These are phyloP conservation scores for Petrocephalus zakoni DNA, from an alignment of 2,113 vertebrate genomes.

Conservation along the genomic window DNA sequence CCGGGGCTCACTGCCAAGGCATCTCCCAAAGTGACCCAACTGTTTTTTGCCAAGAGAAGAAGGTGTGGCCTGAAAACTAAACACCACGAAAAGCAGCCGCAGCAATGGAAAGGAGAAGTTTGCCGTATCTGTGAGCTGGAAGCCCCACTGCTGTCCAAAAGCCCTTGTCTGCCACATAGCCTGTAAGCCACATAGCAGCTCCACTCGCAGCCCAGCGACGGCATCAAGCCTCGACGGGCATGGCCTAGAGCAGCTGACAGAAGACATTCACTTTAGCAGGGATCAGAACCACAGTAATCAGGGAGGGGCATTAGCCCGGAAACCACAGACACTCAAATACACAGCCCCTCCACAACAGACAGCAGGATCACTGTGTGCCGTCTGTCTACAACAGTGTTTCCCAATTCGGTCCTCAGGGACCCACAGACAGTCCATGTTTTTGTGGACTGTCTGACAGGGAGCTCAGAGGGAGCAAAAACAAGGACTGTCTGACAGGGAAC, in stretches of 20 bases:
- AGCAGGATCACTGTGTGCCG: not conserved
- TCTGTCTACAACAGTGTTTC: not conserved
- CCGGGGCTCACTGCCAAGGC: not conserved
- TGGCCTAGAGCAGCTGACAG: not conserved
- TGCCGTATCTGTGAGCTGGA: not conserved
- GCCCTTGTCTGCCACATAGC: conserved; percentile 8
- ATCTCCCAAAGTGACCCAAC: not conserved
- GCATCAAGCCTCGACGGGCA: conserved; percentile 34
- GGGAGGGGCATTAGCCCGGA: not conserved
- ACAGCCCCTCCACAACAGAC: not conserved
- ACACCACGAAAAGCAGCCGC: not conserved
- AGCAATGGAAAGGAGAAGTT: not conserved
- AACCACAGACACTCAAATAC: not conserved
- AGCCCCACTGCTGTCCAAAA: not conserved
- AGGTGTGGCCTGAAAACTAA: not conserved
- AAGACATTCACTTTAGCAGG: conserved; percentile 3
- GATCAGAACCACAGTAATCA: not conserved
- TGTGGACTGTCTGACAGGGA: no score
- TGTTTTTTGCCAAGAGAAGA: not conserved
- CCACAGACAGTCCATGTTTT: not conserved
- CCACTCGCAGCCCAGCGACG: not conserved
- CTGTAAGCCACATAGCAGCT: conserved; percentile 1
- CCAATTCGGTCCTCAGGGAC: not conserved
- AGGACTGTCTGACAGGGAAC: no score
- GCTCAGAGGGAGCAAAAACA: no score